These are phyloP conservation scores for Pangasius macronema DNA, from an alignment of 2,797 vertebrate genomes.

Conservation along the genomic window DNA sequence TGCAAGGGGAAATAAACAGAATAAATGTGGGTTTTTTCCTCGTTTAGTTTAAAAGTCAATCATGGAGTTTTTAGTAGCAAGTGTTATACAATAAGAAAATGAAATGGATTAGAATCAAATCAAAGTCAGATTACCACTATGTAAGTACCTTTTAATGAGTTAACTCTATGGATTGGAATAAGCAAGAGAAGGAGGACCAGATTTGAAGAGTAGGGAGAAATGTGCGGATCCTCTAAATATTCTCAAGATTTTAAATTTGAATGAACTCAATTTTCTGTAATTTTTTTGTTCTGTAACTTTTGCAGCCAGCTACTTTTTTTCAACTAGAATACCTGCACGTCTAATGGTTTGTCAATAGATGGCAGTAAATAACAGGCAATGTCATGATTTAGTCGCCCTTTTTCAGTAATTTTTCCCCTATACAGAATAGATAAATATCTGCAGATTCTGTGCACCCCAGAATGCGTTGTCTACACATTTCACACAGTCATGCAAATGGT, in stretches of 20 bases:
- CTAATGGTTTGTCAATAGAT: constrained; percentile 57
- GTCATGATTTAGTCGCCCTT: background rate
- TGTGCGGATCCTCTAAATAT: background rate
- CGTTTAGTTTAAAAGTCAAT: background rate
- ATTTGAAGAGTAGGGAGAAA: too few species aligned
- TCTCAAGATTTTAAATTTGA: background rate
- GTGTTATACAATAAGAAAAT: background rate
- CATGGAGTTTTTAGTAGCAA: background rate
- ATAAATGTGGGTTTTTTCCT: background rate
- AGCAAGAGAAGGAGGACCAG: background rate
- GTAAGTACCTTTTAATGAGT: background rate
- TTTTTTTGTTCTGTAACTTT: background rate
- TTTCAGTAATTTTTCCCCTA: background rate
- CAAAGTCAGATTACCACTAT: too few species aligned
- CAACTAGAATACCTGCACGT: constrained; percentile 35
- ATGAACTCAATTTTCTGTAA: background rate
- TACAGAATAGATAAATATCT: background rate
- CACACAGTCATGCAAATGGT: background rate
- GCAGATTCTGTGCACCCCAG: background rate
- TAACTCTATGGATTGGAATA: too few species aligned
- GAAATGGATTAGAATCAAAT: background rate
- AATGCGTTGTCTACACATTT: background rate
- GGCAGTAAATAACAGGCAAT: constrained; percentile 63
- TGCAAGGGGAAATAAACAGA: background rate
- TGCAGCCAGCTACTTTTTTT: background rate